These are phyloP conservation scores for Hycleus phaleratus DNA, from an alignment of 1,140 invertebrate species.

Conservation along the genomic window DNA sequence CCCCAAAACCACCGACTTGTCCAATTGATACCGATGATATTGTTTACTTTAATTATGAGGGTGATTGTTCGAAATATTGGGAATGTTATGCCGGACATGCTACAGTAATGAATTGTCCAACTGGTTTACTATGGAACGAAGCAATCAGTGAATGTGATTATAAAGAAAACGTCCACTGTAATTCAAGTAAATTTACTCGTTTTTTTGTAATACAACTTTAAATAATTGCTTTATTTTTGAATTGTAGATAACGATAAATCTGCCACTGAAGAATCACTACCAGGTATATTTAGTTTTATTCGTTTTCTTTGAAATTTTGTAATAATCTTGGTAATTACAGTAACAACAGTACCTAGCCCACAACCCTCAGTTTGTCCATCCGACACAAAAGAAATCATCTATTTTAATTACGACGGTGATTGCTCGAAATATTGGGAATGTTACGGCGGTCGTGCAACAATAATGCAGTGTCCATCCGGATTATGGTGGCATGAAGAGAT, in stretches of 20 bases:
- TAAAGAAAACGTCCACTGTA: constrained; percentile 1
- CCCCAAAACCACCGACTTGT: neutral
- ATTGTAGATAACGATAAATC: too few relatives aligned
- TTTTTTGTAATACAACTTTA: too few relatives aligned
- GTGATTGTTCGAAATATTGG: constrained; percentile 12
- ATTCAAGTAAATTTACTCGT: too few relatives aligned
- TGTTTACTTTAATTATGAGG: neutral
- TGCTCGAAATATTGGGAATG: constrained; percentile 12
- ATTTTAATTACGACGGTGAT: neutral
- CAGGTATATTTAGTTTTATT: too few relatives aligned
- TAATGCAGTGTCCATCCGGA: neutral
- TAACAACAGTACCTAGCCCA: neutral
- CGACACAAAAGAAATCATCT: neutral
- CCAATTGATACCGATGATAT: neutral
- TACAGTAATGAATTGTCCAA: neutral
- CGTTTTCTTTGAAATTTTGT: too few relatives aligned
- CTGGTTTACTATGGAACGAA: constrained; percentile 1
- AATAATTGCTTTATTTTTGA: too few relatives aligned
- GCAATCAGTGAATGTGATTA: constrained; percentile 12
- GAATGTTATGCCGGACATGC: neutral
- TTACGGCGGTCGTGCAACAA: neutral
- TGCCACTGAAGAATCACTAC: too few relatives aligned
- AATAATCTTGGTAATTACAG: too few relatives aligned
- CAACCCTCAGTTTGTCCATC: neutral
- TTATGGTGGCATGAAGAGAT: constrained; percentile 8